Evolutionary conservation across 2,797 vertebrate species (phyloP).

Genomic region (Cirrhinus mrigala): DNA sequence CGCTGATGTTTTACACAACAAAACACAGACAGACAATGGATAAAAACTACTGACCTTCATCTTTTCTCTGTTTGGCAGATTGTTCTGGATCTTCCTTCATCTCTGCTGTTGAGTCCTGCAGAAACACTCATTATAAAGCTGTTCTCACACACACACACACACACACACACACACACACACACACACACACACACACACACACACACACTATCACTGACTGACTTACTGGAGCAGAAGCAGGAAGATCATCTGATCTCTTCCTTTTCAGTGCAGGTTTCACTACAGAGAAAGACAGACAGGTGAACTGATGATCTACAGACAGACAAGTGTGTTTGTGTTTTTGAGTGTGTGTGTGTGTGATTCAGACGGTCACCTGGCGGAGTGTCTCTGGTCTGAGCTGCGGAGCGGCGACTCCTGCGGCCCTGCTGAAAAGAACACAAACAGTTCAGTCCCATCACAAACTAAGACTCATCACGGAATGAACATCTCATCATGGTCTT

Average conservation of each 20-base stretch:
- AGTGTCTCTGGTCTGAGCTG: slow-evolving; percentile 58
- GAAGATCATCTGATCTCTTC: slow-evolving; percentile 69
- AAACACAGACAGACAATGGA: too few species aligned
- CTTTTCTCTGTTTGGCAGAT: slow-evolving; percentile 28
- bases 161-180: neutral
- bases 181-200: neutral
- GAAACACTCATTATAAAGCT: neutral
- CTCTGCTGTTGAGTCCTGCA: neutral
- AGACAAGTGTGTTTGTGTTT: neutral
- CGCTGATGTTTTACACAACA: neutral
- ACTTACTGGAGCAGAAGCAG: neutral
- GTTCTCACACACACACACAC: neutral
- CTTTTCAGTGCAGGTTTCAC: slow-evolving; percentile 72
- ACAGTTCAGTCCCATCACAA: neutral
- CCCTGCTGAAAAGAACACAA: slow-evolving; percentile 25
- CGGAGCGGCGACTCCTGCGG: slow-evolving; percentile 62
- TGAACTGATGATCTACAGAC: neutral
- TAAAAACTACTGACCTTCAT: slow-evolving; percentile 46
- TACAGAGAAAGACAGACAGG: slow-evolving; percentile 49
- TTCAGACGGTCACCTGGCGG: slow-evolving; percentile 59
- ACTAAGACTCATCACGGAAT: neutral
- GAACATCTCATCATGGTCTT: neutral
- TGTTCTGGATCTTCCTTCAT: slow-evolving; percentile 37
- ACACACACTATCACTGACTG: neutral
- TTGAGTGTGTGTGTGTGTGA: neutral